phyloP scores from a whole-genome alignment of 2,113 vertebrate species.

The Trogon surrucura region DNA sequence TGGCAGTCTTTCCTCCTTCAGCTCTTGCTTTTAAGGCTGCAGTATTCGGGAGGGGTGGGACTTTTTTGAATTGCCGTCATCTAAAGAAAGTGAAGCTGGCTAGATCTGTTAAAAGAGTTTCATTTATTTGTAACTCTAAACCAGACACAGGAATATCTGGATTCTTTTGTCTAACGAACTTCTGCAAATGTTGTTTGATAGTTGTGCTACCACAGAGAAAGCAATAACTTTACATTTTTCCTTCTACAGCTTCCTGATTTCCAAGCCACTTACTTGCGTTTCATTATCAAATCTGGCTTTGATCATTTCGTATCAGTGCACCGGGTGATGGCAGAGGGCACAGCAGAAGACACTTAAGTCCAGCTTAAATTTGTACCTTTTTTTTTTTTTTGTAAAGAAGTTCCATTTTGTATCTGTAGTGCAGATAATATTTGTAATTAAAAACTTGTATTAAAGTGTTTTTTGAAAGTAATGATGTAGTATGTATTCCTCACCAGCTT shows the following conservation, averaged over 20 bases:
- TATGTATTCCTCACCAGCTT: neutral
- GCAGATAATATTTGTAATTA: neutral
- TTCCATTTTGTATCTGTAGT: neutral
- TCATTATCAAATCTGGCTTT: slow-evolving; percentile 88
- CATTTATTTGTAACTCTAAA: neutral
- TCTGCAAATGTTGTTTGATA: neutral
- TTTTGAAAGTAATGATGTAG: neutral
- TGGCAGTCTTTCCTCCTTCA: neutral
- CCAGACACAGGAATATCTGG: neutral
- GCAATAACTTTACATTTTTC: neutral
- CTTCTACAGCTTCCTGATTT: slow-evolving; percentile 81
- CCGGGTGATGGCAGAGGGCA: slow-evolving; percentile 82
- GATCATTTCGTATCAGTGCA: slow-evolving; percentile 94
- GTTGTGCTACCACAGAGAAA: neutral
- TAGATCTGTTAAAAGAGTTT: neutral
- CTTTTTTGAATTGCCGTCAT: neutral
- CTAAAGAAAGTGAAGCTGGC: neutral
- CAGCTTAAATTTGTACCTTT: neutral
- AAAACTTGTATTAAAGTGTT: neutral
- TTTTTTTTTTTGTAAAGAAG: neutral
- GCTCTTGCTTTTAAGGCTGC: neutral
- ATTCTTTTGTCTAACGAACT: neutral
- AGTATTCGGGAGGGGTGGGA: neutral
- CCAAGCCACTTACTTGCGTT: slow-evolving; percentile 85
- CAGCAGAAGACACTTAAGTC: slow-evolving; percentile 11